Conservation (phyloP, 1,140 invertebrate species). For the Bombus pascuorum region DNA sequence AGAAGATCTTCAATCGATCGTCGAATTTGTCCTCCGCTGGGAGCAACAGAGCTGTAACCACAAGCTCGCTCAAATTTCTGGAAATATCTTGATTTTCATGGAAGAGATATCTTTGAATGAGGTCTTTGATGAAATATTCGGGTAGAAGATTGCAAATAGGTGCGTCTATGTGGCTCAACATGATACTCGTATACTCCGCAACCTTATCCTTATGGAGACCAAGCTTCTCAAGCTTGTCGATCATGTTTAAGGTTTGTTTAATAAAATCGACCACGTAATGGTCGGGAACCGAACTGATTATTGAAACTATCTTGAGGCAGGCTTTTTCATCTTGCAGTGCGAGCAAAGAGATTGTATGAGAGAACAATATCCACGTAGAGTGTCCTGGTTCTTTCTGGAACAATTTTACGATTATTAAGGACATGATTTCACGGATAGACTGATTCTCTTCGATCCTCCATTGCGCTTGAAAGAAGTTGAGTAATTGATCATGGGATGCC, state of each 20-base stretch:
- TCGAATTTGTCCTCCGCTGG: constrained; percentile 3
- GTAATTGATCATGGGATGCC: constrained; percentile 40
- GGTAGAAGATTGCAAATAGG: constrained; percentile 43
- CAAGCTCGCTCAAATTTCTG: background rate
- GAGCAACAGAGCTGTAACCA: constrained; percentile 25
- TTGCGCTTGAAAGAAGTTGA: constrained; percentile 36
- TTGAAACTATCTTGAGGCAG: fast-evolving
- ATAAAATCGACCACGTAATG: constrained; percentile 64
- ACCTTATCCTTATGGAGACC: background rate
- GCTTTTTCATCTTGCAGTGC: constrained; percentile 41
- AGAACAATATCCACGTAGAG: constrained; percentile 62
- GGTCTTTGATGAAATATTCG: constrained; percentile 31
- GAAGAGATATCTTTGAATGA: constrained; percentile 56
- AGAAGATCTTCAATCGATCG: constrained; percentile 14
- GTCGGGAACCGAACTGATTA: constrained; percentile 42
- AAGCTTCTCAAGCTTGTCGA: constrained; percentile 29
- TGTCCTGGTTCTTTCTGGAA: constrained; percentile 57
- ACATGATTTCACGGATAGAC: constrained; percentile 68
- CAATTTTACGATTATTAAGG: constrained; percentile 29
- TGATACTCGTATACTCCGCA: fast-evolving
- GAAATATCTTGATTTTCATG: background rate
- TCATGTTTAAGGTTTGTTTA: constrained; percentile 12
- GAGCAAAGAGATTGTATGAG: constrained; percentile 44
- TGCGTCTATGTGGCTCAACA: constrained; percentile 32
- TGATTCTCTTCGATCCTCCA: constrained; percentile 62